phyloP scores from a whole-genome alignment of 92 coral and sea anemone genomes.

The Scolanthus callimorphus region DNA sequence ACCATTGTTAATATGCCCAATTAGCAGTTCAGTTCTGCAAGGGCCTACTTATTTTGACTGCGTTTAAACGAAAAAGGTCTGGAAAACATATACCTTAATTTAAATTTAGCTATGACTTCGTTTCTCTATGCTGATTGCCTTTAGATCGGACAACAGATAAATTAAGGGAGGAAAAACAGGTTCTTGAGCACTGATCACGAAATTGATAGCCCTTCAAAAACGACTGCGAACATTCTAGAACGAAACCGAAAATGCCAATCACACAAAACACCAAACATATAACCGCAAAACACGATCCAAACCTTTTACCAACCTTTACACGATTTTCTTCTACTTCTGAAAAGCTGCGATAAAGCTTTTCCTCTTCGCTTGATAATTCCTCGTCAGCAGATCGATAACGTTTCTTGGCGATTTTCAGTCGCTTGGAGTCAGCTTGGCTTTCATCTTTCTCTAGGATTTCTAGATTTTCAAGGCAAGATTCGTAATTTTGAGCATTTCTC shows the following conservation, averaged over 20 bases:
- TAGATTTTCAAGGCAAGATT: constrained; percentile 84
- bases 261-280: neutral
- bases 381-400: constrained; percentile 90
- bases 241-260: neutral
- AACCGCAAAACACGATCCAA: neutral
- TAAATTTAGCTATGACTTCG: no score
- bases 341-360: constrained; percentile 79
- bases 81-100: no score
- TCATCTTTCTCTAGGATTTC: constrained; percentile 80
- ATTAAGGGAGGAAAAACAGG: constrained; percentile 1
- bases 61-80: no score
- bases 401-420: constrained; percentile 80
- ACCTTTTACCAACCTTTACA: constrained; percentile 63
- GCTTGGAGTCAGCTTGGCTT: constrained; percentile 69
- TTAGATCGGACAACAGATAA: neutral
- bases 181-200: neutral
- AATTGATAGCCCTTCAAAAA: no score
- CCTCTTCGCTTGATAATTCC: constrained; percentile 82
- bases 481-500: constrained; percentile 84
- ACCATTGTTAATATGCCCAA: no score
- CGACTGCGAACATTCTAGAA: neutral
- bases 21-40: no score
- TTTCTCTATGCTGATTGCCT: no score
- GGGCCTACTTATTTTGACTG: no score
- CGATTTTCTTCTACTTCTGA: constrained; percentile 92